phyloP scores from a whole-genome alignment of 2,113 vertebrate species.

The Monarcha castaneiventris region DNA sequence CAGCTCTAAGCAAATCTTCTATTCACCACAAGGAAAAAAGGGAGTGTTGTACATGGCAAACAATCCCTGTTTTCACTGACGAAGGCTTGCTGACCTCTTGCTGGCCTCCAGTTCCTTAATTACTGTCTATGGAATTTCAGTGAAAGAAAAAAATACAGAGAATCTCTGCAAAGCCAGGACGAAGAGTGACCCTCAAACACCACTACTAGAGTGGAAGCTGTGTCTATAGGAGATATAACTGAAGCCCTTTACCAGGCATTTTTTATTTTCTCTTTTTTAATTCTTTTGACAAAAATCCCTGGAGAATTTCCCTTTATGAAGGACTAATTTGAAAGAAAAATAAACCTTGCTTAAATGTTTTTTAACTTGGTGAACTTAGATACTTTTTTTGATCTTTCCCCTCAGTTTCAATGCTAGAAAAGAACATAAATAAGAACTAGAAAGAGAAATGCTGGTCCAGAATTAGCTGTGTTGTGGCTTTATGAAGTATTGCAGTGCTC shows the following conservation, averaged over 20 bases:
- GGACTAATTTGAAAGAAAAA: slow-evolving; percentile 49
- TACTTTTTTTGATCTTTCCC: not conserved
- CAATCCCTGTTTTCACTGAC: slow-evolving; percentile 89
- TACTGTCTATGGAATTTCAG: slow-evolving; percentile 91
- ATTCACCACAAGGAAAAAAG: slow-evolving; percentile 88
- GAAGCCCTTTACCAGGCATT: not conserved
- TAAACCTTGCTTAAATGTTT: slow-evolving; percentile 49
- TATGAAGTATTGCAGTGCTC: not conserved
- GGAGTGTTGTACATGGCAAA: slow-evolving; percentile 90
- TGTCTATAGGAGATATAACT: slow-evolving; percentile 56
- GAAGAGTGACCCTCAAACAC: slow-evolving; percentile 60
- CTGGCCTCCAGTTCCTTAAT: slow-evolving; percentile 91
- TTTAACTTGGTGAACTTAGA: slow-evolving; percentile 42
- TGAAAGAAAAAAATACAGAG: slow-evolving; percentile 72
- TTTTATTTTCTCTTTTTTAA: not conserved
- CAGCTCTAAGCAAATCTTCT: slow-evolving; percentile 83
- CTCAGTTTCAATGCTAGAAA: not conserved
- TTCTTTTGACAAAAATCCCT: not conserved
- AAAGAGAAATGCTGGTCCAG: not conserved
- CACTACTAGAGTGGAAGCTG: slow-evolving; percentile 10
- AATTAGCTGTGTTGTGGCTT: not conserved
- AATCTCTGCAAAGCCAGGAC: slow-evolving; percentile 68
- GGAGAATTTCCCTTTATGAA: slow-evolving; percentile 5
- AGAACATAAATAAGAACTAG: not conserved
- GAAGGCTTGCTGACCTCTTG: slow-evolving; percentile 86